phyloP scores from a whole-genome alignment of 2,797 vertebrate species.

The Chiloscyllium punctatum region DNA sequence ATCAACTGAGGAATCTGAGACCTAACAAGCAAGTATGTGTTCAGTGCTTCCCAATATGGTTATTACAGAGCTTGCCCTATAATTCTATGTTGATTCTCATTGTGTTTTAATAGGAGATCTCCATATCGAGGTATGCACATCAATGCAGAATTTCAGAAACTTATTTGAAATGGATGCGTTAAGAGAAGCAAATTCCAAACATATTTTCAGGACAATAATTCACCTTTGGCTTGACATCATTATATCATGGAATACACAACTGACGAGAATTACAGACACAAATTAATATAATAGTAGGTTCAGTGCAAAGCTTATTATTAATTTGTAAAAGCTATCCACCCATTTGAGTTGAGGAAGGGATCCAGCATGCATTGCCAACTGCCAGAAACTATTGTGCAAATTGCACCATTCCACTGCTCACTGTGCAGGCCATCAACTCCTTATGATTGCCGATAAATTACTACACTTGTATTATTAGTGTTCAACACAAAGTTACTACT shows the following conservation, averaged over 20 bases:
- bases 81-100: neutral
- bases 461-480: neutral
- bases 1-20: neutral
- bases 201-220: neutral
- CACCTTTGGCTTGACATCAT: neutral
- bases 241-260: neutral
- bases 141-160: neutral
- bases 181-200: neutral
- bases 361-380: neutral
- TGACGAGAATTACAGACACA: neutral
- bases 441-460: neutral
- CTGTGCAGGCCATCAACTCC: neutral
- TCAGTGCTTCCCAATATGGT: neutral
- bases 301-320: neutral
- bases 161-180: neutral
- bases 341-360: neutral
- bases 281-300: neutral
- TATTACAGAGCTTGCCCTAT: neutral
- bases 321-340: neutral
- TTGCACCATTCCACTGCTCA: neutral
- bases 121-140: neutral
- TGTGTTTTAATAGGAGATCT: neutral
- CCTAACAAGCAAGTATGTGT: neutral
- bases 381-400: neutral
- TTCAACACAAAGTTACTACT: neutral